These are phyloP conservation scores for Pomatostomus ruficeps DNA, from an alignment of 2,113 vertebrate genomes.

Conservation along the genomic window DNA sequence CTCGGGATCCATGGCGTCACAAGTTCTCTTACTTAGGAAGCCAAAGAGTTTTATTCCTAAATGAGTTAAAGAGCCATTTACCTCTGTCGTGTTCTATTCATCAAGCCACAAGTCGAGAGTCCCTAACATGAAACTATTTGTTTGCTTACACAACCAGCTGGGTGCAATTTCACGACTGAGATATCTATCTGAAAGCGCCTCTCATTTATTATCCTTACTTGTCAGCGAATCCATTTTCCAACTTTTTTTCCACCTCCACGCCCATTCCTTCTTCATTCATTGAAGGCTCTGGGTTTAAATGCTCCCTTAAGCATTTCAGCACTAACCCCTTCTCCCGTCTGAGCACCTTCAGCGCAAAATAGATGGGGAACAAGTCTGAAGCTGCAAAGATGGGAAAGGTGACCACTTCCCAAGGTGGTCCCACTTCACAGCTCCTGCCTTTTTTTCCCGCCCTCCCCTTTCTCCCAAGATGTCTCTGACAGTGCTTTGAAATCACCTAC, in stretches of 20 bases:
- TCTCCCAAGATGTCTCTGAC: background rate
- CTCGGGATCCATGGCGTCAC: slow-evolving; percentile 69
- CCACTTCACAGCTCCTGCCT: background rate
- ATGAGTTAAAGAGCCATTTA: slow-evolving; percentile 96
- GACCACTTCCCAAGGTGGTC: background rate
- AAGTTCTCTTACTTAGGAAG: slow-evolving; percentile 73
- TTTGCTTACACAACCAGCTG: slow-evolving; percentile 97
- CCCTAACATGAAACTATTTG: slow-evolving; percentile 92
- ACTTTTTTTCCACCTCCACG: slow-evolving; percentile 13
- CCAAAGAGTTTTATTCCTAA: slow-evolving; percentile 83
- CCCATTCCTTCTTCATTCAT: slow-evolving; percentile 32
- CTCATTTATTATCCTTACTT: slow-evolving; percentile 90
- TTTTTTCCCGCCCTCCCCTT: too few species aligned
- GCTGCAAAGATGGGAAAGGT: background rate
- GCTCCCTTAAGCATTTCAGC: background rate
- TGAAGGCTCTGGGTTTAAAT: slow-evolving; percentile 49
- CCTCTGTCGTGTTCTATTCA: slow-evolving; percentile 94
- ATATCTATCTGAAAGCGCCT: slow-evolving; percentile 93
- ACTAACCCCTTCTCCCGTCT: background rate
- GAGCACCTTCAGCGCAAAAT: background rate
- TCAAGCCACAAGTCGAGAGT: slow-evolving; percentile 90
- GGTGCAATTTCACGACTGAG: slow-evolving; percentile 97
- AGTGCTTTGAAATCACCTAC: background rate
- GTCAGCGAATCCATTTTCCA: slow-evolving; percentile 87
- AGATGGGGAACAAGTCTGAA: background rate